Evolutionary conservation across 2,113 vertebrate species (phyloP).

Genomic region (Pelecanus crispus): DNA sequence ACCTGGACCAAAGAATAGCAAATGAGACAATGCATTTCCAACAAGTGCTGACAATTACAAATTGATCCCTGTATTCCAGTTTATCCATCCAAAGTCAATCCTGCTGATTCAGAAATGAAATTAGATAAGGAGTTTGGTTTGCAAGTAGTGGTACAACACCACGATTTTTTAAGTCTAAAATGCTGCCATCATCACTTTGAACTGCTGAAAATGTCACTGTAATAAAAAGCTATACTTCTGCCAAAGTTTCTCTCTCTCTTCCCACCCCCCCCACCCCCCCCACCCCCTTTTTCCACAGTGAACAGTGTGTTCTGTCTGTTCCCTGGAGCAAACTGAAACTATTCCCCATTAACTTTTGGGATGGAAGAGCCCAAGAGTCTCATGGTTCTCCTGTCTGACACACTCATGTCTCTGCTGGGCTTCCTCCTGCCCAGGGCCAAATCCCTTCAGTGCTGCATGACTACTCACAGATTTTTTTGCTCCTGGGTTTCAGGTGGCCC

Average conservation of each 20-base stretch:
- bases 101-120: neutral
- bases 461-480: neutral
- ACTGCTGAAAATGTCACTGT: neutral
- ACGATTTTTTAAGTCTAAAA: neutral
- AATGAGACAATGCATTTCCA: neutral
- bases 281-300: neutral
- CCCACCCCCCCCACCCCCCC: too few relatives aligned
- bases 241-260: neutral
- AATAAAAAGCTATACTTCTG: neutral
- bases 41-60: neutral
- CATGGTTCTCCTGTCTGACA: neutral
- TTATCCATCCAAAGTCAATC: neutral
- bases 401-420: neutral
- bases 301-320: neutral
- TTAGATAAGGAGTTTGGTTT: neutral
- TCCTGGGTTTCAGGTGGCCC: conserved; percentile 81
- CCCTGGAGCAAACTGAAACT: neutral
- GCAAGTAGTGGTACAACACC: neutral
- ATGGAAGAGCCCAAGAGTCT: neutral
- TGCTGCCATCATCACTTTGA: neutral
- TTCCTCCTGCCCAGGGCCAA: neutral
- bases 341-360: neutral
- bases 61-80: neutral
- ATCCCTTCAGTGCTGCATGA: neutral
- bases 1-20: neutral